Evolutionary conservation across 92 coral and sea anemone genomes (phyloP), one percentile per base, ranked within the genome.

Genomic region (Pocillopora meandrina): DNA sequence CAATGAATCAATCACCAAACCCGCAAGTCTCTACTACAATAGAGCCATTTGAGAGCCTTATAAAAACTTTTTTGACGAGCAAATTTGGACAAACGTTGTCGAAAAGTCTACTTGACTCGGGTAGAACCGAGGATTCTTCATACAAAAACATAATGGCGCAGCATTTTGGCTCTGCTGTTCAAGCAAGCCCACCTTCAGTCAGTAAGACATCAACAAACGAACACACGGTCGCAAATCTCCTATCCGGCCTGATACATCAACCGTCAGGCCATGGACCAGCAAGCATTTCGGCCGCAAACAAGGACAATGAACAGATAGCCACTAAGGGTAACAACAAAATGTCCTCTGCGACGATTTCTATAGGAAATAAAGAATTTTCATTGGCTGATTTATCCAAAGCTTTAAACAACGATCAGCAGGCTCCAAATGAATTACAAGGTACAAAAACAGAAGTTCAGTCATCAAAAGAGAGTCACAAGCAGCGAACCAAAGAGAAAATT

Each of bases 331-430:
- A 68, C 3, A 26, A 62, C 61, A 82, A 49, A 12, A 20, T 72
- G 52, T 82, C 86, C 11, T 20, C 80, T 57, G 80, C 86, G 1
- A 74, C 79, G 12, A 31, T 83, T 52, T 83, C 86, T 52, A 83
- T 83, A 61, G 86, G 86, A 21, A 63, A 73, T 55, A 74, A 64
- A 23, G 80, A 73, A 1, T 73, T 83, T 34, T 52, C 80, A 17
- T 55, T 83, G 65, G 36, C 66, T 62, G 86, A 36, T 26, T 55
- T 83, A 5, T 47, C 86, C 31, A 83, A 63, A 55, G 71, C 72
- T 31, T 83, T 83, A n/a, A 74, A 71, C 11, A 73, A 61, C 62
- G 71, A 71, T 21, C 55, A 34, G 71, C 71, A 71, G 13, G 17
- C 19, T 12, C 71, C 74, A 13, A 71, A 18, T 26, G 16, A 20